These are phyloP conservation scores for Dicrurus megarhynchus DNA, from an alignment of 2,113 vertebrate species.

Conservation along the genomic window DNA sequence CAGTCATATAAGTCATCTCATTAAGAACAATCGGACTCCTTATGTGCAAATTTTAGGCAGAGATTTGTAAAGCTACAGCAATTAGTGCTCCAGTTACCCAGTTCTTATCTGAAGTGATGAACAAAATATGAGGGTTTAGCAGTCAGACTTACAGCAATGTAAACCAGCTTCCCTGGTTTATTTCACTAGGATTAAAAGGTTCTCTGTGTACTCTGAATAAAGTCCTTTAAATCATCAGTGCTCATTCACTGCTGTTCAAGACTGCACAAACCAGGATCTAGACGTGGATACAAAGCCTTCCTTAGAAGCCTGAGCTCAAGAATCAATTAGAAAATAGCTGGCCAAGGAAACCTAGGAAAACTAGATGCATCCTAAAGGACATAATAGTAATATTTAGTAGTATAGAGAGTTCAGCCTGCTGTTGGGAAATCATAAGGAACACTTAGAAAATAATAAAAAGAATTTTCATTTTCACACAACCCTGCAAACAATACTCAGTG, in stretches of 20 bases:
- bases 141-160: not conserved
- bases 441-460: not conserved
- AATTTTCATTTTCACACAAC: not conserved
- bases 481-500: not conserved
- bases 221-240: not conserved
- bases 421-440: not conserved
- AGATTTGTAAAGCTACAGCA: not conserved
- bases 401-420: not conserved
- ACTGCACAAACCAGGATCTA: not conserved
- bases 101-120: not conserved
- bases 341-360: not conserved
- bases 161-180: not conserved
- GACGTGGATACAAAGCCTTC: not conserved
- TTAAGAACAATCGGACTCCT: not conserved
- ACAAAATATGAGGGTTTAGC: not conserved
- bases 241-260: not conserved
- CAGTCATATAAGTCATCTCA: not conserved
- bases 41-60: not conserved
- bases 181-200: not conserved
- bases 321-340: not conserved
- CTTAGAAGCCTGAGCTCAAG: not conserved
- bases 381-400: not conserved
- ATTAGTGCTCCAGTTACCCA: not conserved
- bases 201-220: not conserved
- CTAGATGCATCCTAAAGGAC: not conserved